phyloP scores from a whole-genome alignment of 2,113 vertebrate genomes.

The Phyllostomus hastatus region DNA sequence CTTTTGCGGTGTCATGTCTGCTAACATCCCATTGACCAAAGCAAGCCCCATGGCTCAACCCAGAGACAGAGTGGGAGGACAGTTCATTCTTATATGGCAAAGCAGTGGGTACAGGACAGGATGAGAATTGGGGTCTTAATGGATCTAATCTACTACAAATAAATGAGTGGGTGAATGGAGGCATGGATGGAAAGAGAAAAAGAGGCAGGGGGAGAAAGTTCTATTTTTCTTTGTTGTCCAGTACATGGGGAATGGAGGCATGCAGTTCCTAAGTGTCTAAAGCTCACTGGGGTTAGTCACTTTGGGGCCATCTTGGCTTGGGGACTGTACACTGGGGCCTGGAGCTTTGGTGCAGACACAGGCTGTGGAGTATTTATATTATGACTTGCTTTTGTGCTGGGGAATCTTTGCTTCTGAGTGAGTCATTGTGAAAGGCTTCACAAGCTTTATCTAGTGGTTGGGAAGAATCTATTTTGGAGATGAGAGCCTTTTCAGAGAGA shows the following conservation, averaged over 20 bases:
- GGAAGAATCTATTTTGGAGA: constrained; percentile 57
- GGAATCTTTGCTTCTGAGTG: constrained; percentile 54
- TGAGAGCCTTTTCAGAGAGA: constrained; percentile 26
- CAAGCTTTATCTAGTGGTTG: neutral
- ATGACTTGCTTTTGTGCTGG: constrained; percentile 11
- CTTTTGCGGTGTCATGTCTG: neutral
- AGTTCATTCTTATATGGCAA: neutral
- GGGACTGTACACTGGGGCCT: neutral
- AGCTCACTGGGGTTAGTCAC: neutral
- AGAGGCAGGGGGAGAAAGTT: neutral
- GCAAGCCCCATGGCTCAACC: neutral
- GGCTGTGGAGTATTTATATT: neutral
- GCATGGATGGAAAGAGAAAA: neutral
- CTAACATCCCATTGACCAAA: neutral
- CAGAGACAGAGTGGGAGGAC: neutral
- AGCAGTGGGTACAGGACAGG: neutral
- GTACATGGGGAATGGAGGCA: neutral
- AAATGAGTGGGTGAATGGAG: neutral
- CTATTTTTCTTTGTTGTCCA: neutral
- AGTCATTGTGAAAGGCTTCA: constrained; percentile 58
- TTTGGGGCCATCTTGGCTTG: neutral
- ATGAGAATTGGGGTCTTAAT: neutral
- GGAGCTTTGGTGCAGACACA: neutral
- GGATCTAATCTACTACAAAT: neutral
- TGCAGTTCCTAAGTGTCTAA: neutral